Percentiles rank a stretch among this genome's conserved stretches.
Evolutionary conservation across 2,888 invertebrate species (phyloP).

Genomic region (Standfussiana lucernea): DNA sequence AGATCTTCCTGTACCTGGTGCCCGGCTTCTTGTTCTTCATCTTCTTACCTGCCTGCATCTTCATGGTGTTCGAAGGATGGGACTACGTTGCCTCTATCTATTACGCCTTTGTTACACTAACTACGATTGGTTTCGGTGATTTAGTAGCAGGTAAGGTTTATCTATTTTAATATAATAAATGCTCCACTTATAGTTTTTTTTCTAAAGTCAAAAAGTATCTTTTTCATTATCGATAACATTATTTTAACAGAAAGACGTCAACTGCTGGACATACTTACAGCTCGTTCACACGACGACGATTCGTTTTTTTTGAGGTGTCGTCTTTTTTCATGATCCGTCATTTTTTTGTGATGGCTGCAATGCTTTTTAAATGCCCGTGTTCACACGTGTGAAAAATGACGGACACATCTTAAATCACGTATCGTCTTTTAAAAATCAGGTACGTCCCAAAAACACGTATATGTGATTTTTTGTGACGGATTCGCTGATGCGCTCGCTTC

Average conservation of each 20-base stretch:
- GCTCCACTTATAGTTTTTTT: neutral
- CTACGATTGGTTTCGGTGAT: conserved; percentile 98
- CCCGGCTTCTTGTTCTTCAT: conserved; percentile 97
- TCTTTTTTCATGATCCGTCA: no score
- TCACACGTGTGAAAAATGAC: no score
- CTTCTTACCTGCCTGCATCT: conserved; percentile 95
- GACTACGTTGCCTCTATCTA: conserved; percentile 95
- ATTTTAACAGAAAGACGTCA: neutral
- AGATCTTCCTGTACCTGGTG: conserved; percentile 95
- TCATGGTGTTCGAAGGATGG: conserved; percentile 96
- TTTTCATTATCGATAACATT: neutral
- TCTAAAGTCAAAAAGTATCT: neutral
- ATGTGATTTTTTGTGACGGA: no score
- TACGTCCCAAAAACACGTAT: no score
- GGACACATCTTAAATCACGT: no score
- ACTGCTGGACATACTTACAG: neutral
- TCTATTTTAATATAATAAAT: neutral
- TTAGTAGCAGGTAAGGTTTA: conserved; percentile 93
- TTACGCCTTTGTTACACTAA: conserved; percentile 96
- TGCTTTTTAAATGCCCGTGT: no score
- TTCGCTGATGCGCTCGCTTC: no score
- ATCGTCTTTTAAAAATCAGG: no score
- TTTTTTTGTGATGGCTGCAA: no score
- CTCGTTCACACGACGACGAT: no score
- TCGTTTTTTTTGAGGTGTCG: no score